A percentile compares a stretch with the other conserved stretches of the same genome.
These are phyloP conservation scores for Malurus elegans DNA, from an alignment of 2,113 vertebrate species.

Conservation along the genomic window DNA sequence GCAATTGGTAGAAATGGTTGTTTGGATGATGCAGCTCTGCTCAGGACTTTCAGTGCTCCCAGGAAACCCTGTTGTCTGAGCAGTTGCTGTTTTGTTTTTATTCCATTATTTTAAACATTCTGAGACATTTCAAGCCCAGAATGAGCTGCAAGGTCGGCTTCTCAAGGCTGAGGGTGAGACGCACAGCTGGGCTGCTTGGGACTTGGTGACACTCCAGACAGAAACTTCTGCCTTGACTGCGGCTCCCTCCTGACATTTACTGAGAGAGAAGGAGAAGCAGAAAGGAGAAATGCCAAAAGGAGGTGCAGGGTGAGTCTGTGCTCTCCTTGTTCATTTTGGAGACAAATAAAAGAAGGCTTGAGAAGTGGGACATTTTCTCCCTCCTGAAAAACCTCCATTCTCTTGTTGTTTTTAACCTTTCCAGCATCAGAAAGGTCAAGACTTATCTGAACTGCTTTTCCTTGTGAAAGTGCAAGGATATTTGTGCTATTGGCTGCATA, in stretches of 20 bases:
- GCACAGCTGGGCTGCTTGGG: not conserved
- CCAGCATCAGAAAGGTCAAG: not conserved
- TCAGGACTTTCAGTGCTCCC: not conserved
- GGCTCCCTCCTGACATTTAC: not conserved
- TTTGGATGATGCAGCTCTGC: not conserved
- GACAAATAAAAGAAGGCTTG: not conserved
- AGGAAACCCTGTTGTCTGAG: not conserved
- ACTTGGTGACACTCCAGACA: not conserved
- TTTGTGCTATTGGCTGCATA: not conserved
- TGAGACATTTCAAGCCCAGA: not conserved
- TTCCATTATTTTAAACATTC: not conserved
- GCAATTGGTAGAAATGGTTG: not conserved
- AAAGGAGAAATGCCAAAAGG: not conserved
- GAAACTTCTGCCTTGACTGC: not conserved
- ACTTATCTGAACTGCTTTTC: not conserved
- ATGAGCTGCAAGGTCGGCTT: not conserved
- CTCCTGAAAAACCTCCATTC: not conserved
- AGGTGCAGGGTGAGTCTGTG: not conserved
- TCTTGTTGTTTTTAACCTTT: not conserved
- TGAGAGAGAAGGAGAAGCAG: not conserved
- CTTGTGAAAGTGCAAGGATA: not conserved
- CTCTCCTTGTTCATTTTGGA: not conserved
- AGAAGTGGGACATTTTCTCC: not conserved
- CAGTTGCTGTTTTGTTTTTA: not conserved
- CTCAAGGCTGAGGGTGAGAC: not conserved